phyloP scores from a whole-genome alignment of 2,113 vertebrate species.

The Leucosticte australis region DNA sequence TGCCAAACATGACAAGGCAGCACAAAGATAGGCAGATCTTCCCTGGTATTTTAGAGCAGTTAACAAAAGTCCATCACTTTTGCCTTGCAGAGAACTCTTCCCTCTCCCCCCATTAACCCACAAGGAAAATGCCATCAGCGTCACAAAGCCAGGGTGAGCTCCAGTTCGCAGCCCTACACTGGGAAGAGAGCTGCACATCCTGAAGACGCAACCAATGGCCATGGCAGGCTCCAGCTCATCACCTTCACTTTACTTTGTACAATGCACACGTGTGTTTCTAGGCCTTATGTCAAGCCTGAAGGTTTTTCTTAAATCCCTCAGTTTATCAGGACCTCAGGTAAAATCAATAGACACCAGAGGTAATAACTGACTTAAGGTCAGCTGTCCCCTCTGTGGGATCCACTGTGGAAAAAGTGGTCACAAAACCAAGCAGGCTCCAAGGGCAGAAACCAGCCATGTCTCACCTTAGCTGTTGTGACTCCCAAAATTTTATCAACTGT shows the following conservation, averaged over 20 bases:
- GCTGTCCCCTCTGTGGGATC: not conserved
- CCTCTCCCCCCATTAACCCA: not conserved
- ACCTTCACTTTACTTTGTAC: not conserved
- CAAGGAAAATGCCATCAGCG: accelerated
- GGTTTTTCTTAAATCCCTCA: not conserved
- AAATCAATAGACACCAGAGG: not conserved
- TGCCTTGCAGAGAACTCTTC: not conserved
- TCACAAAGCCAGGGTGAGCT: not conserved
- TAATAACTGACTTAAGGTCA: accelerated
- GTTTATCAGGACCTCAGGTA: not conserved
- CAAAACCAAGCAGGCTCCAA: not conserved
- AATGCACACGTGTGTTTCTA: not conserved
- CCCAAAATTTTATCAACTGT: not conserved
- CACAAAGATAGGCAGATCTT: accelerated
- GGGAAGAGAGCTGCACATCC: not conserved
- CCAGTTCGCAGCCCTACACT: accelerated
- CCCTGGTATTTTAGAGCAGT: not conserved
- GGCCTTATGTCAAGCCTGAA: not conserved
- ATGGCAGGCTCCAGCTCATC: not conserved
- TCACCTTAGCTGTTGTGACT: not conserved
- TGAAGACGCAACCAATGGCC: accelerated
- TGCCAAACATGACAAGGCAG: accelerated
- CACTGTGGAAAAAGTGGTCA: not conserved
- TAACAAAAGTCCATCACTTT: not conserved
- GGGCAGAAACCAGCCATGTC: not conserved